Conservation (phyloP, 2,888 invertebrate species). For the Marronus borbonicus region DNA sequence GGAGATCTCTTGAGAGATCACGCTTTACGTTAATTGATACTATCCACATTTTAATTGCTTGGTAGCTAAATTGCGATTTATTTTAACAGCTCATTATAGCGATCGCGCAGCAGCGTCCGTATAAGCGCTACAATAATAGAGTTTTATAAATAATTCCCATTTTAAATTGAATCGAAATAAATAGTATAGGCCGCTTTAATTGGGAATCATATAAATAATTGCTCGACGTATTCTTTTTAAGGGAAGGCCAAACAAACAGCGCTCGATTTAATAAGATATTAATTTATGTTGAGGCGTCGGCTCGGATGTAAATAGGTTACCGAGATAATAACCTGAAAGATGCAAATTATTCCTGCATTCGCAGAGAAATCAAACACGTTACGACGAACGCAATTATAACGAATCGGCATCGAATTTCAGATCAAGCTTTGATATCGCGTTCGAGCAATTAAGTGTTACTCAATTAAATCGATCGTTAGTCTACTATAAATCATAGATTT, state of each 20-base stretch:
- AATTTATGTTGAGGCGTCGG: constrained; percentile 24
- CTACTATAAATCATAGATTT: constrained; percentile 8
- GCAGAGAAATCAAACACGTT: neutral
- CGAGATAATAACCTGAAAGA: constrained; percentile 18
- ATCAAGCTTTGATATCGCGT: constrained; percentile 4
- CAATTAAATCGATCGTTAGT: constrained; percentile 25
- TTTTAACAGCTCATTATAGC: constrained; percentile 14
- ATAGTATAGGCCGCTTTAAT: neutral
- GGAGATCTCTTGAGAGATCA: too few relatives aligned
- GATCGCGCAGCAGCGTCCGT: too few relatives aligned
- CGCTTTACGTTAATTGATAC: too few relatives aligned
- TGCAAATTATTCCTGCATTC: constrained; percentile 9
- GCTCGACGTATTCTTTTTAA: constrained; percentile 7
- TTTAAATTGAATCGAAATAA: constrained; percentile 15
- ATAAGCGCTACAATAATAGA: neutral
- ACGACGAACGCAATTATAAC: constrained; percentile 11
- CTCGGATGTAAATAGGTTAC: constrained; percentile 23
- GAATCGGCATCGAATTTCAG: constrained; percentile 2
- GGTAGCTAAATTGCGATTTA: constrained; percentile 7
- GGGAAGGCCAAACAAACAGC: constrained; percentile 19
- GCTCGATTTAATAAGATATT: constrained; percentile 15
- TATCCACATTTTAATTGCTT: too few relatives aligned
- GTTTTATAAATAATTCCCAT: constrained; percentile 10
- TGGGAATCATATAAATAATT: constrained; percentile 31
- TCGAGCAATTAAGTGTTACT: constrained; percentile 20